Percentiles rank a stretch among this genome's conserved stretches.
These are phyloP conservation scores for Macropodus opercularis DNA, from an alignment of 2,797 vertebrate genomes.

Conservation along the genomic window DNA sequence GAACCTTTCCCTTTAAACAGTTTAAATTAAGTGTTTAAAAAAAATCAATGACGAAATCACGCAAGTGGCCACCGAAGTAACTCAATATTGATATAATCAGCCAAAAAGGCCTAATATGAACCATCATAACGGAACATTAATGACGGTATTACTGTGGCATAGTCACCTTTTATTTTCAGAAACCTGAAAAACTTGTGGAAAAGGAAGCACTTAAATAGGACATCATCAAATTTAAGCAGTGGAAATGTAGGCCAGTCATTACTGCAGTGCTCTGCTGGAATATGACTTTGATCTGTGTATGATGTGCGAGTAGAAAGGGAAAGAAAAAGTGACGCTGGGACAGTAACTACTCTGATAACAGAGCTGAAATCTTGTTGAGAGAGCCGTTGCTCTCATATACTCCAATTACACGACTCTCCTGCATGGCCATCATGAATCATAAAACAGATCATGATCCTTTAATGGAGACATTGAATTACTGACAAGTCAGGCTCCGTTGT, in stretches of 20 bases:
- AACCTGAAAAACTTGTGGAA: conserved; percentile 31
- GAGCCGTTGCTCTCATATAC: conserved; percentile 67
- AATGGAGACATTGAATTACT: conserved; percentile 73
- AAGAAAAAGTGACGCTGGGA: conserved; percentile 63
- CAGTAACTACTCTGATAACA: conserved; percentile 64
- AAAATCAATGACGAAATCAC: no score
- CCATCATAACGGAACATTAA: no score
- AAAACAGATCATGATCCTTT: conserved; percentile 76
- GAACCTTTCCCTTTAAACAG: no score
- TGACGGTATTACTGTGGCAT: not conserved
- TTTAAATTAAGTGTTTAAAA: no score
- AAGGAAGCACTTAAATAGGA: conserved; percentile 51
- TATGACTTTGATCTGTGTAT: conserved; percentile 76
- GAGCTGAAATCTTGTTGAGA: conserved; percentile 65
- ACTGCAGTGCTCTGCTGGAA: conserved; percentile 63
- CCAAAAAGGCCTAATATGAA: no score
- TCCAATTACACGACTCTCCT: conserved; percentile 79
- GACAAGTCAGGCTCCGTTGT: conserved; percentile 59
- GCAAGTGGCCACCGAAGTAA: no score
- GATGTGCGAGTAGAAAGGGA: conserved; percentile 75
- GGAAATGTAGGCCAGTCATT: conserved; percentile 75
- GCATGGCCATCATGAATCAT: conserved; percentile 78
- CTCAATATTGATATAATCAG: no score
- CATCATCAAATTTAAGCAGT: conserved; percentile 66
- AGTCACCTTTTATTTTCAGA: conserved; percentile 29